Conservation (phyloP, 2,797 vertebrate species). For the Platyrinchus mystaceus region DNA sequence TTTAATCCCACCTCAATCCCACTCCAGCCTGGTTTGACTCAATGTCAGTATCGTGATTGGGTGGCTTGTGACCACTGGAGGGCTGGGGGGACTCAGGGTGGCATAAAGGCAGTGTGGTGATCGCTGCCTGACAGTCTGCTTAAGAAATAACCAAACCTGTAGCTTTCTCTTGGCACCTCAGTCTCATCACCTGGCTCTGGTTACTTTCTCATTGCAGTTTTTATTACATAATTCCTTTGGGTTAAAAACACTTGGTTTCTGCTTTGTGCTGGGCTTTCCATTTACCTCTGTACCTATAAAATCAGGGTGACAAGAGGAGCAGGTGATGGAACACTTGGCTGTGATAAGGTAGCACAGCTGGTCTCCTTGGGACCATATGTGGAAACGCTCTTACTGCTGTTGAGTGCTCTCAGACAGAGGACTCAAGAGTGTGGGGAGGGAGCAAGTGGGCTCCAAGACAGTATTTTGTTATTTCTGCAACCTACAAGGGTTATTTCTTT, state of each 20-base stretch:
- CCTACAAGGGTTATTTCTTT: not conserved
- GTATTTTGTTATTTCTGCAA: not conserved
- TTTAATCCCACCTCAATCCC: not conserved
- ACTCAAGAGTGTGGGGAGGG: not conserved
- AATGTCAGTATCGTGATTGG: rapidly evolving
- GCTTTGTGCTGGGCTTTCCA: not conserved
- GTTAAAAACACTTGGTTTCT: not conserved
- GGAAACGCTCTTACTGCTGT: not conserved
- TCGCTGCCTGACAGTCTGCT: not conserved
- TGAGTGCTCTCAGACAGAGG: rapidly evolving
- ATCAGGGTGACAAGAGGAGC: not conserved
- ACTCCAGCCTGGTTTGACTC: not conserved
- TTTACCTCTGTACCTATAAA: not conserved
- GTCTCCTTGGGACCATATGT: rapidly evolving
- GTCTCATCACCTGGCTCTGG: not conserved
- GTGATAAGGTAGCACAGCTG: not conserved
- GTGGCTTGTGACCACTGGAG: not conserved
- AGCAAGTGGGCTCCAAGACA: not conserved
- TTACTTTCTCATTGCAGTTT: not conserved
- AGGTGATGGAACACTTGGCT: not conserved
- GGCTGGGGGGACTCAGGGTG: not conserved
- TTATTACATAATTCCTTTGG: not conserved
- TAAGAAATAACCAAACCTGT: not conserved
- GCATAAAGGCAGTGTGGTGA: not conserved
- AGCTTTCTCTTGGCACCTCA: not conserved